phyloP scores from a whole-genome alignment of 2,113 vertebrate genomes.

The Tyto alba region DNA sequence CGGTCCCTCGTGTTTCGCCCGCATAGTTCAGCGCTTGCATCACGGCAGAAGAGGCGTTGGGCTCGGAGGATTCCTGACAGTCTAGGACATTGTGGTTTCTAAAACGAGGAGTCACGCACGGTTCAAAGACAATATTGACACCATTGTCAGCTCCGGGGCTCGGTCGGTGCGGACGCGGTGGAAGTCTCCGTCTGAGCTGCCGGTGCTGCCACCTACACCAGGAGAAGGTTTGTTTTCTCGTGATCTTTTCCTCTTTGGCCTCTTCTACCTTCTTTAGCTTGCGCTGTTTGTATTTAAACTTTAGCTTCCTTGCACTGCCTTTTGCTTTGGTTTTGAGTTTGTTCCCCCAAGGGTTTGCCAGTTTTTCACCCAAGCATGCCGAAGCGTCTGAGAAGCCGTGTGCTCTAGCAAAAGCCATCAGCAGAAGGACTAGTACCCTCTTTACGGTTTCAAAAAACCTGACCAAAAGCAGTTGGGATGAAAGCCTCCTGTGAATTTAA shows the following conservation, averaged over 20 bases:
- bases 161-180: fast-evolving
- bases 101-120: background rate
- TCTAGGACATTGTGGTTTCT: background rate
- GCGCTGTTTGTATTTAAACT: background rate
- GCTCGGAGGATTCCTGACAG: constrained; percentile 4
- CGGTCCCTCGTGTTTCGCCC: background rate
- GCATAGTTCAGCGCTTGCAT: constrained; percentile 1
- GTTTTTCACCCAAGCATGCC: background rate
- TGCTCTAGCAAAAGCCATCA: background rate
- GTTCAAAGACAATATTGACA: background rate
- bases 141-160: background rate
- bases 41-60: background rate
- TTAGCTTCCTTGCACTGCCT: fast-evolving
- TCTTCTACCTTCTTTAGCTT: background rate
- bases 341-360: background rate
- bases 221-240: background rate
- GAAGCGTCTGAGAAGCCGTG: fast-evolving
- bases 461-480: background rate
- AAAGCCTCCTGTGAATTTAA: no score
- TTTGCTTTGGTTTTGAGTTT: background rate
- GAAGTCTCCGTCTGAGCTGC: background rate
- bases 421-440: no score
- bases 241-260: background rate
- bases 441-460: fast-evolving
- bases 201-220: fast-evolving